These are phyloP conservation scores for Tychaedon coryphoeus DNA, from an alignment of 2,113 vertebrate species.

Conservation along the genomic window DNA sequence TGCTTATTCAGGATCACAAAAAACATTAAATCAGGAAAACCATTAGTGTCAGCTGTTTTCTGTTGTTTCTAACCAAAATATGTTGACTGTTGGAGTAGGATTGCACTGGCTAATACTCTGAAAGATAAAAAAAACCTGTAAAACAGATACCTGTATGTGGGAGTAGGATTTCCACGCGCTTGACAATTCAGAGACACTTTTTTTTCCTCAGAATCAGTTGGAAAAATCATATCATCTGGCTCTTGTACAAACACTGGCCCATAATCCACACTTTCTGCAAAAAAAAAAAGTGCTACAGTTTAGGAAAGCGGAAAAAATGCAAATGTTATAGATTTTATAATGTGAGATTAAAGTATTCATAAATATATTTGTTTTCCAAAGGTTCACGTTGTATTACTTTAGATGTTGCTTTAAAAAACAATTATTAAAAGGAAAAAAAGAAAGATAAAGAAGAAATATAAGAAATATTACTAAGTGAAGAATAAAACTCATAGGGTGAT, in stretches of 20 bases:
- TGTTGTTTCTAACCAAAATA: neutral
- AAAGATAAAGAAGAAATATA: neutral
- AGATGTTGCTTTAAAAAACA: neutral
- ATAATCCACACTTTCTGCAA: constrained; percentile 86
- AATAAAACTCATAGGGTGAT: neutral
- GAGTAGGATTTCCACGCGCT: constrained; percentile 83
- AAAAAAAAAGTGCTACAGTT: neutral
- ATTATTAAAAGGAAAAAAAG: neutral
- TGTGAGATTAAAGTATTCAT: neutral
- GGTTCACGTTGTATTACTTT: neutral
- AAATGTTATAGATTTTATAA: neutral
- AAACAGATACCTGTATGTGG: constrained; percentile 84
- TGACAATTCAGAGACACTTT: constrained; percentile 90
- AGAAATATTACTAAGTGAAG: neutral
- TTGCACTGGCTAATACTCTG: neutral
- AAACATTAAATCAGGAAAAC: neutral
- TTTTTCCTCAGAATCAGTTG: constrained; percentile 90
- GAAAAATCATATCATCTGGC: constrained; percentile 86
- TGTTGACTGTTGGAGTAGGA: neutral
- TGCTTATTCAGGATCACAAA: neutral
- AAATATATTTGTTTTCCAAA: neutral
- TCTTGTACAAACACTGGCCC: constrained; percentile 92
- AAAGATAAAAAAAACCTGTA: neutral
- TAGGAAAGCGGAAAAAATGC: neutral
- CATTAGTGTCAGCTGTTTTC: neutral